Base-by-base conservation (phyloP, 2,797 vertebrate species). In the Coregonus sp. region DNA sequence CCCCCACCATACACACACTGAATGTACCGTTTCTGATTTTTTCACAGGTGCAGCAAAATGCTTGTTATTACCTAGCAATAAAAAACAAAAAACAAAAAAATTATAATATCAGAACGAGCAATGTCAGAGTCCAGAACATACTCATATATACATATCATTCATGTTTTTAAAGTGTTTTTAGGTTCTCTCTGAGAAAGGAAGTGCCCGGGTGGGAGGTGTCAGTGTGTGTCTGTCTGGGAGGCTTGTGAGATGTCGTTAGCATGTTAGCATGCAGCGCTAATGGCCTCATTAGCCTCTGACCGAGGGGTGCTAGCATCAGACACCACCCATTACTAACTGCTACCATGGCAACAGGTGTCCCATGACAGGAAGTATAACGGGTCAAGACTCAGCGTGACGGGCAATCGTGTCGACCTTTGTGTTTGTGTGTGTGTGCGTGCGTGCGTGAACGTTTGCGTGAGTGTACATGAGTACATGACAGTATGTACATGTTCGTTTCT, bases 231-330 rank as follows among this genome's bases (percentile, higher is more conserved):
- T 47, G 40, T 47, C 40, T 47, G 40, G 67, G 5, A 63, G n/a
- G 67, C 1, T 6, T 70, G 51, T 75, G 67, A 29, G 77, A 78
- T 54, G 69, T 82, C 63, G 65, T 85, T 85, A 73, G 78, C 2
- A 47, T 47, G 11, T 47, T 47, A 47, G 40, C 77, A 70, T 79
- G 76, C 83, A 80, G 80, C 80, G 75, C 68, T 89, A 86, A 87
- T 80, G 75, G 86, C 84, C 80, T 81, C 80, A 88, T 89, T 86
- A 82, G 82, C 82, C 79, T 72, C 77, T 76, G 78, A 78, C 84
- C 82, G 84, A 80, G 76, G 77, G n/a, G 33, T 40, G 67, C 37
- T 2, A 75, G 68, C 68, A 66, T 18, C 37, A 47, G 68, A 47
- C 40, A 47, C 40, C 40, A 51, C n/a, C 29, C 47, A 52, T 70